These are phyloP conservation scores for Alexandromys fortis DNA, from an alignment of 2,113 vertebrate genomes.

Conservation along the genomic window DNA sequence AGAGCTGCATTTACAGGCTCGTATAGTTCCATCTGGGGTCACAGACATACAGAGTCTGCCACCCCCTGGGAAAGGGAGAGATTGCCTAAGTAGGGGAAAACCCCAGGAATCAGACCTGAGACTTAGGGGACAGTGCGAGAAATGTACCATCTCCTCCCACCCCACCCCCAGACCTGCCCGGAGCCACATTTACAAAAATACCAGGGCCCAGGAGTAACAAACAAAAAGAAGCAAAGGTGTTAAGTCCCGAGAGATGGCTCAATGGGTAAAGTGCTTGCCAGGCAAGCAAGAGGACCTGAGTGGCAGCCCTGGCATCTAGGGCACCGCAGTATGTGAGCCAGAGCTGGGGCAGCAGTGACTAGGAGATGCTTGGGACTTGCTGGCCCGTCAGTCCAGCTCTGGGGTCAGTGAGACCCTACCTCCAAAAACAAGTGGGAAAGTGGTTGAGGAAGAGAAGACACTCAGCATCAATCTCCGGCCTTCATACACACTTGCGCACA, in stretches of 20 bases:
- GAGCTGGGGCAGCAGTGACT: neutral
- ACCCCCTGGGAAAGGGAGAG: neutral
- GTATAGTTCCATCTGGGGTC: too few relatives aligned
- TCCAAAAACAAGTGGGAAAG: neutral
- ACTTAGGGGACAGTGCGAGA: too few relatives aligned
- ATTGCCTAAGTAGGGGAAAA: neutral
- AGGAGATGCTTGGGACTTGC: neutral
- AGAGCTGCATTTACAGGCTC: neutral
- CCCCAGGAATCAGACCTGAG: neutral
- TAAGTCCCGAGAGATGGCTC: neutral
- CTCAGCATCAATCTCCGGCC: neutral
- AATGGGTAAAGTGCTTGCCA: neutral
- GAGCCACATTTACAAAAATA: neutral
- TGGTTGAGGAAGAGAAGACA: neutral
- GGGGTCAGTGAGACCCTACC: neutral
- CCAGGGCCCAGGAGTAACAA: neutral
- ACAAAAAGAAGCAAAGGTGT: neutral
- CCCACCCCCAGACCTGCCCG: neutral
- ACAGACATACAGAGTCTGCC: neutral
- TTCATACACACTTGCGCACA: neutral
- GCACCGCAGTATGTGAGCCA: neutral
- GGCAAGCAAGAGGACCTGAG: neutral
- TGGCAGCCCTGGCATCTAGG: too few relatives aligned
- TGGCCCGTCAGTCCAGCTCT: neutral
- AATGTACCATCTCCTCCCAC: too few relatives aligned